Percentiles rank a stretch among this genome's conserved stretches.
These are phyloP conservation scores for Xerus inauris DNA, from an alignment of 2,113 vertebrate species.

Conservation along the genomic window DNA sequence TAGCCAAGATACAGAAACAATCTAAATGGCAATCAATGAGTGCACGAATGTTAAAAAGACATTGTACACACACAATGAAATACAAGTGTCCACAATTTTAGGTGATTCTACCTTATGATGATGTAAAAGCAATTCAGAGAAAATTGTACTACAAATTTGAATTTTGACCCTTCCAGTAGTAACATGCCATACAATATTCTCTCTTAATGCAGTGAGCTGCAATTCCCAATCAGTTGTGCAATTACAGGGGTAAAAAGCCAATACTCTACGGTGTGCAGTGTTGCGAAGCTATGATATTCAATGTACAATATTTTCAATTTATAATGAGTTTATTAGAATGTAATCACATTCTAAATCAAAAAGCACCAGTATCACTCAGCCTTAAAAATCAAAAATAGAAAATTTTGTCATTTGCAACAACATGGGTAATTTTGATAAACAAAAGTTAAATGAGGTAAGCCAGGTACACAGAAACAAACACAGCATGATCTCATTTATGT, in stretches of 20 bases:
- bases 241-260: not conserved
- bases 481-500: not conserved
- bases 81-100: not conserved
- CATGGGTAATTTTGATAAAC: not conserved
- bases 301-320: not conserved
- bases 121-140: not conserved
- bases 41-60: too few species aligned
- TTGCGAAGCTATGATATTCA: not conserved
- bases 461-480: not conserved
- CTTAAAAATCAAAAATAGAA: not conserved
- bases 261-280: not conserved
- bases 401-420: not conserved
- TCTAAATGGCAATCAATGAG: too few species aligned
- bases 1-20: not conserved
- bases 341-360: not conserved
- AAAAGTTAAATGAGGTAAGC: not conserved
- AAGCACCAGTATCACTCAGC: not conserved
- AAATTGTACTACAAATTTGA: not conserved
- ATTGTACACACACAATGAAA: not conserved
- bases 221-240: not conserved
- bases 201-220: not conserved
- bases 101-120: not conserved
- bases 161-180: not conserved
- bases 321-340: not conserved
- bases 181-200: not conserved